Conservation (phyloP, 2,797 vertebrate species). For the Amblyopsis hoosieri region DNA sequence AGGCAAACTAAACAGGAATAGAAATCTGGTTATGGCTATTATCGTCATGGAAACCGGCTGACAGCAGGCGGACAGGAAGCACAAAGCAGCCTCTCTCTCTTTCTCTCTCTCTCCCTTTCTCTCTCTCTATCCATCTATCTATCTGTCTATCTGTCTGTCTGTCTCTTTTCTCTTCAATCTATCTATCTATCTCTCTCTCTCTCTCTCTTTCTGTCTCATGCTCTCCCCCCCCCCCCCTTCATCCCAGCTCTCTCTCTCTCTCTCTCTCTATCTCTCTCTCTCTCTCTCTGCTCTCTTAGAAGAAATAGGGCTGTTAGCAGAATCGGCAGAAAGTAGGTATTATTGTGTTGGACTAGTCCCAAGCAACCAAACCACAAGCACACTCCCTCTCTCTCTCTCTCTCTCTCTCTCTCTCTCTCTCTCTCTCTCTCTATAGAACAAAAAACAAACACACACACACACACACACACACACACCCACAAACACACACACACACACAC, state of each 20-base stretch:
- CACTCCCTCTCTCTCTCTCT: background rate
- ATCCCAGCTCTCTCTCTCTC: no score
- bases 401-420: background rate
- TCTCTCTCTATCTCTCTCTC: conserved; percentile 8
- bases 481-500: conserved; percentile 10
- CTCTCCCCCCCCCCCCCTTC: no score
- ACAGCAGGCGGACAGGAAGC: conserved; percentile 37
- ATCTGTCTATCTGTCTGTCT: conserved; percentile 14
- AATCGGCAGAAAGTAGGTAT: conserved; percentile 64
- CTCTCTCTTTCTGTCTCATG: background rate
- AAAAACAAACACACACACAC: no score
- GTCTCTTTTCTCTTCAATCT: background rate
- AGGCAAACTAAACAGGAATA: conserved; percentile 48
- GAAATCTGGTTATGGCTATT: conserved; percentile 72
- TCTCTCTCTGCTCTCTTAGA: conserved; percentile 15
- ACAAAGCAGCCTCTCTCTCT: conserved; percentile 44
- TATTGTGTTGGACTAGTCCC: conserved; percentile 64
- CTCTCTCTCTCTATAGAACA: conserved; percentile 2
- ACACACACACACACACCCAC: conserved; percentile 21
- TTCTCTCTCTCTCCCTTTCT: conserved; percentile 8
- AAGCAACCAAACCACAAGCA: conserved; percentile 38
- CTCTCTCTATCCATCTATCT: conserved; percentile 3
- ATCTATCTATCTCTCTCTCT: no score
- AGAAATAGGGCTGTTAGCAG: conserved; percentile 45
- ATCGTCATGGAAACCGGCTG: conserved; percentile 78